These are phyloP conservation scores for Ernsta delagoae DNA, from an alignment of 2,888 invertebrate species.

Conservation along the genomic window DNA sequence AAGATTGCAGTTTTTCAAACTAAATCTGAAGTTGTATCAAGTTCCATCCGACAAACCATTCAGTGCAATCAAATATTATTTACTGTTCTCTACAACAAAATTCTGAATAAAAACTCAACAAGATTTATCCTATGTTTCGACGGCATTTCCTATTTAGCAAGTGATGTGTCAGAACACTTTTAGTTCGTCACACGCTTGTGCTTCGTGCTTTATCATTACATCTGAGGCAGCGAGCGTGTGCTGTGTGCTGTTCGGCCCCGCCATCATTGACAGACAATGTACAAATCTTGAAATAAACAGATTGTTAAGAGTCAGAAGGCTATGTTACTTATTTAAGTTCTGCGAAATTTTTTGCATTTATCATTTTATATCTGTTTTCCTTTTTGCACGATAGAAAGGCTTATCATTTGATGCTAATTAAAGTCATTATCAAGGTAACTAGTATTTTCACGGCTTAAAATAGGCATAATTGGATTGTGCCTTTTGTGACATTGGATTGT, in stretches of 20 bases:
- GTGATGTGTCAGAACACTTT: constrained; percentile 9
- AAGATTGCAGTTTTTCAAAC: no score
- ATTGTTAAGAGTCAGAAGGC: not conserved
- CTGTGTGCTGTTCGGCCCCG: no score
- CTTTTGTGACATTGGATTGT: no score
- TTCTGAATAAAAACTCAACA: not conserved
- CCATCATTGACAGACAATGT: not conserved
- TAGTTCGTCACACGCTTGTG: constrained; percentile 9
- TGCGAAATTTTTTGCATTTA: not conserved
- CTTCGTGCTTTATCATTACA: constrained; percentile 24
- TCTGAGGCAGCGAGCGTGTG: constrained; percentile 14
- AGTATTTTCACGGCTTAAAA: no score
- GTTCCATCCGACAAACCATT: no score
- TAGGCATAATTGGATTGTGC: no score
- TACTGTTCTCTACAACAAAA: not conserved
- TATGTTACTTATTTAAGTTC: not conserved
- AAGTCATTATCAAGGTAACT: no score
- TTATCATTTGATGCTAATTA: no score
- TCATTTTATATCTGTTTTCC: no score
- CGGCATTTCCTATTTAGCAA: not conserved
- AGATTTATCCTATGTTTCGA: not conserved
- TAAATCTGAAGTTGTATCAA: no score
- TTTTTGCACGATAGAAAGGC: no score
- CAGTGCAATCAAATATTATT: no score
- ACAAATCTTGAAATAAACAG: not conserved